phyloP scores from a whole-genome alignment of 2,797 vertebrate species.

The Falco biarmicus region DNA sequence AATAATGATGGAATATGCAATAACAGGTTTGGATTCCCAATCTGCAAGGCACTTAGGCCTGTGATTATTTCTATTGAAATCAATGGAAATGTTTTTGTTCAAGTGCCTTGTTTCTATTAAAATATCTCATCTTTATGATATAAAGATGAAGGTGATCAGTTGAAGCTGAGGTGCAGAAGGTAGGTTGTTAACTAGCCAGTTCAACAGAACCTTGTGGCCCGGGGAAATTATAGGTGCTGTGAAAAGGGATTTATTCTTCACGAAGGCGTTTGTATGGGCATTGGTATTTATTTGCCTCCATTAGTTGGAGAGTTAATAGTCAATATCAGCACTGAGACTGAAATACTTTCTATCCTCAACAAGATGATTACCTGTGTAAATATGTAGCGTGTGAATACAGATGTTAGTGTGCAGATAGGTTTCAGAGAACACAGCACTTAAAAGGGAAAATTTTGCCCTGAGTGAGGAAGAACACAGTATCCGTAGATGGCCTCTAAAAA shows the following conservation, averaged over 20 bases:
- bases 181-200: not conserved
- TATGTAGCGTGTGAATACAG: not conserved
- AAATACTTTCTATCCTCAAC: not conserved
- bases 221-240: not conserved
- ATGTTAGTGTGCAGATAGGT: not conserved
- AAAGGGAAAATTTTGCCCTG: not conserved
- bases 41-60: not conserved
- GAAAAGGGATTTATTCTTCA: not conserved
- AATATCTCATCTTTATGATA: not conserved
- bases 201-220: not conserved
- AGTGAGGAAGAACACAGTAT: not conserved
- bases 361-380: not conserved
- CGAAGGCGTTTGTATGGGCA: not conserved
- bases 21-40: not conserved
- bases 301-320: not conserved
- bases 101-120: not conserved
- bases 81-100: not conserved
- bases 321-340: not conserved
- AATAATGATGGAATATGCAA: not conserved
- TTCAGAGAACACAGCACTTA: not conserved
- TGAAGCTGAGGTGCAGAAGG: not conserved
- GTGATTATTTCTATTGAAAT: not conserved
- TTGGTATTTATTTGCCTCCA: not conserved
- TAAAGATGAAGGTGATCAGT: not conserved
- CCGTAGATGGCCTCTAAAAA: not conserved